These are phyloP conservation scores for Mantis religiosa DNA, from an alignment of 2,888 invertebrate species.

Conservation along the genomic window DNA sequence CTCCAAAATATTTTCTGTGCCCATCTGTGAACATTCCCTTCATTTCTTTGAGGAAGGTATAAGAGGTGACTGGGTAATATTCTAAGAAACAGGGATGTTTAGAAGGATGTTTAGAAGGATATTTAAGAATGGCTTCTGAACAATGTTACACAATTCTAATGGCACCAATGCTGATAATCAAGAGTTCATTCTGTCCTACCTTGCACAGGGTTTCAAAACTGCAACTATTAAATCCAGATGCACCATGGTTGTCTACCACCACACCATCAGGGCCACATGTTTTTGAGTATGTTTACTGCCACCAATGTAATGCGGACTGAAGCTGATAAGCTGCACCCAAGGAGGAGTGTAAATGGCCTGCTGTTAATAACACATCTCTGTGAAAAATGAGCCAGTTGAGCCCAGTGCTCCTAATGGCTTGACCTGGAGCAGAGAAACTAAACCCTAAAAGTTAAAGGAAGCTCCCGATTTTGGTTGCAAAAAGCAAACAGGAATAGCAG, in stretches of 20 bases:
- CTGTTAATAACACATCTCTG: too few relatives aligned
- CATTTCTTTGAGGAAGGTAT: background rate
- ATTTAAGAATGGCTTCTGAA: background rate
- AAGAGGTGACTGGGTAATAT: background rate
- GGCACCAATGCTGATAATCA: background rate
- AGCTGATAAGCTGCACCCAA: background rate
- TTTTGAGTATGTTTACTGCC: background rate
- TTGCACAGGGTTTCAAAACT: background rate
- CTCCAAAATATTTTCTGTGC: background rate
- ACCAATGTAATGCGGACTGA: background rate
- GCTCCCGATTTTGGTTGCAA: too few relatives aligned
- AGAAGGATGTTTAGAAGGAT: too few relatives aligned
- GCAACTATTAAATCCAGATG: background rate
- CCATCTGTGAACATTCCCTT: background rate
- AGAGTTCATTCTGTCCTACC: background rate
- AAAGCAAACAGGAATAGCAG: too few relatives aligned
- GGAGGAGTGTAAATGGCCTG: background rate
- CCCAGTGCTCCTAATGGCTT: too few relatives aligned
- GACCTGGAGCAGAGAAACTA: too few relatives aligned
- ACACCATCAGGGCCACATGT: background rate
- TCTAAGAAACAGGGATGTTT: background rate
- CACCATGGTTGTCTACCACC: background rate
- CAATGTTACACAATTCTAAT: background rate
- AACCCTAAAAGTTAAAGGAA: too few relatives aligned
- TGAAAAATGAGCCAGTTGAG: too few relatives aligned